Percentiles rank a stretch among this genome's conserved stretches.
Evolutionary conservation across 2,888 invertebrate genomes (phyloP).

Genomic region (Miltochrista miniata): DNA sequence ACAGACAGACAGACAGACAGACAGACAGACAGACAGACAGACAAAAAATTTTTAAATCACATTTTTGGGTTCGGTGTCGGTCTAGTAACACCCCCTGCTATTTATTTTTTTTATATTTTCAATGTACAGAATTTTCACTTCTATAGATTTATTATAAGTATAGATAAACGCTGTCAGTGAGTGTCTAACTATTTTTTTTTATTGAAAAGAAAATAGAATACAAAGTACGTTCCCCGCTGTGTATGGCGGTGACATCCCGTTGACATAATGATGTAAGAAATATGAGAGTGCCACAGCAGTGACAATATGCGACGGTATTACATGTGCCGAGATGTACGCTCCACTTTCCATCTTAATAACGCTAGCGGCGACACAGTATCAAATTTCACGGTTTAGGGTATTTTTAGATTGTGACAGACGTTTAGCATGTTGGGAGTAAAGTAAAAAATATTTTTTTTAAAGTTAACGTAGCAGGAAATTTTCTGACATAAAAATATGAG

Average conservation of each 20-base stretch:
- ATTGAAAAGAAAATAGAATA: not conserved
- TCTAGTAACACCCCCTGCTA: too few species aligned
- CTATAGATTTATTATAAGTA: too few species aligned
- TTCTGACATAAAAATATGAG: not conserved
- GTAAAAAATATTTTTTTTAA: not conserved
- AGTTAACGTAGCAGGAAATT: too few species aligned
- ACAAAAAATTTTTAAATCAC: too few species aligned
- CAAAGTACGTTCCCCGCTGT: slow-evolving; percentile 5
- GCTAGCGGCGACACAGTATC: slow-evolving; percentile 31
- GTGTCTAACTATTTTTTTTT: too few species aligned
- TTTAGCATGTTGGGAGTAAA: too few species aligned
- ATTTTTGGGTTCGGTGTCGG: too few species aligned
- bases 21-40: too few species aligned
- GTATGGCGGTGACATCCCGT: slow-evolving; percentile 28
- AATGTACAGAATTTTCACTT: too few species aligned
- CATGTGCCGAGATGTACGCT: slow-evolving; percentile 5
- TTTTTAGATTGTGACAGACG: not conserved
- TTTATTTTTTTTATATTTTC: too few species aligned
- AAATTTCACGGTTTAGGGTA: slow-evolving; percentile 27
- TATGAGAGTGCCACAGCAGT: slow-evolving; percentile 53
- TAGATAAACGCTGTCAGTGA: too few species aligned
- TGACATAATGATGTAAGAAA: slow-evolving; percentile 73
- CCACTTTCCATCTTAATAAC: slow-evolving; percentile 39
- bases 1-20: too few species aligned
- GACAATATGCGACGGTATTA: slow-evolving; percentile 53